Evolutionary conservation across 2,797 vertebrate genomes (phyloP), one percentile per base, ranked within the genome.

Genomic region (Arvicola amphibius): DNA sequence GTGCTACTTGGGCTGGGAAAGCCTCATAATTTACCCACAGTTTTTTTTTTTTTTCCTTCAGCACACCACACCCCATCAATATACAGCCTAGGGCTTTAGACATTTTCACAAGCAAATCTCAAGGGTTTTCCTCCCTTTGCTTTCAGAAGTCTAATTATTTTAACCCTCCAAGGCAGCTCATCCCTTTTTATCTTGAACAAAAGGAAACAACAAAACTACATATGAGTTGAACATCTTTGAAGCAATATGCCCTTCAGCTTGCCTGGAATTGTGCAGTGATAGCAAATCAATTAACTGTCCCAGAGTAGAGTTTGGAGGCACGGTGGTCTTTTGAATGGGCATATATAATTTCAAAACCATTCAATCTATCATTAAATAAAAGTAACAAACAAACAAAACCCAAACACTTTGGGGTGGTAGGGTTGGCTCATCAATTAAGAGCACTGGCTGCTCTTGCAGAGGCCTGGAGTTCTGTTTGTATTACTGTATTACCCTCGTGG

Each of bases 1-100:
- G 98, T 97, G 97, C 97, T 98, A 97, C 97, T 98, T 98, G 97
- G 98, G 97, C 56, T 25, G 94, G 96, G 96, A 97, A 98, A 98
- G 93, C 96, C 97, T 97, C 79, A 61, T 98, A 97, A 98, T 98
- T 98, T 97, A 97, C 97, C 94, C 96, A 95, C 96, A 97, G 19
- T 97, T 98, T 93, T 97, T 97, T 97, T 94, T 97, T 97, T 98
- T 93, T 97, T 97, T 98, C 97, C 98, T 98, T 85, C 76, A 95
- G 95, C 91, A 95, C 97, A 95, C 97, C 96, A 97, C 97, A 98
- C 96, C 95, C 97, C 98, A 98, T 98, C 98, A 98, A 98, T 98
- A 98, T 96, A 97, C 96, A 97, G 97, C 80, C 89, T 95, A 96
- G 23, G 95, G 97, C 98, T 98, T 98, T 98, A 97, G 98, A 98